Conservation (phyloP, 2,797 vertebrate genomes). For the Liasis olivaceus region DNA sequence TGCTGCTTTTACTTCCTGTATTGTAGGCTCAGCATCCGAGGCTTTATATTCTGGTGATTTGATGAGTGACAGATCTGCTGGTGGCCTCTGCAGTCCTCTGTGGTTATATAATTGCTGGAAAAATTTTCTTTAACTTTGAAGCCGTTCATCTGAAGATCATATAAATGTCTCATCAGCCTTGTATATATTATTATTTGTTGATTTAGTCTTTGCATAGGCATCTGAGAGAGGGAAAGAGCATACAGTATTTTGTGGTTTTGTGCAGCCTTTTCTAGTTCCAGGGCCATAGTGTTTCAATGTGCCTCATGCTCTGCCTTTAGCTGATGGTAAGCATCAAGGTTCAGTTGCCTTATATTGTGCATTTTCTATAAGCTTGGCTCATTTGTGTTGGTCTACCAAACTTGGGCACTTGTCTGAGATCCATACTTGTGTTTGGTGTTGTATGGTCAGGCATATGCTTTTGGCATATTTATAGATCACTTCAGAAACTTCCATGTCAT, state of each 20-base stretch:
- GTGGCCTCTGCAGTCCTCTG: not conserved
- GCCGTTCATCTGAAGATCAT: not conserved
- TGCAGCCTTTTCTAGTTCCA: not conserved
- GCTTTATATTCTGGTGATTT: not conserved
- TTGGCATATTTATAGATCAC: not conserved
- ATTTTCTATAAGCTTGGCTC: not conserved
- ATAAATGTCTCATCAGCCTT: not conserved
- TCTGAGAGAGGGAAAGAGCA: not conserved
- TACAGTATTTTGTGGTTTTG: not conserved
- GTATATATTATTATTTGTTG: not conserved
- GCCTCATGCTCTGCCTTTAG: not conserved
- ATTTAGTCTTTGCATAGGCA: not conserved
- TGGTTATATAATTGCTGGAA: not conserved
- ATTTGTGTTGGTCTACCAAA: not conserved
- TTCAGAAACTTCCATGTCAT: not conserved
- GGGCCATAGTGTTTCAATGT: not conserved
- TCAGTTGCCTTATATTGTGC: not conserved
- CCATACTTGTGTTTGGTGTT: not conserved
- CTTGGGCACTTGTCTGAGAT: not conserved
- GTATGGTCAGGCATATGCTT: not conserved
- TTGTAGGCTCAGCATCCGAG: not conserved
- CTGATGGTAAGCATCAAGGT: not conserved
- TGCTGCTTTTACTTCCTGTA: not conserved
- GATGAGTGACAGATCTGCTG: not conserved
- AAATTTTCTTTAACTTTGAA: not conserved